These are phyloP conservation scores for Sogatella furcifera DNA, from an alignment of 1,140 invertebrate genomes.

Conservation along the genomic window DNA sequence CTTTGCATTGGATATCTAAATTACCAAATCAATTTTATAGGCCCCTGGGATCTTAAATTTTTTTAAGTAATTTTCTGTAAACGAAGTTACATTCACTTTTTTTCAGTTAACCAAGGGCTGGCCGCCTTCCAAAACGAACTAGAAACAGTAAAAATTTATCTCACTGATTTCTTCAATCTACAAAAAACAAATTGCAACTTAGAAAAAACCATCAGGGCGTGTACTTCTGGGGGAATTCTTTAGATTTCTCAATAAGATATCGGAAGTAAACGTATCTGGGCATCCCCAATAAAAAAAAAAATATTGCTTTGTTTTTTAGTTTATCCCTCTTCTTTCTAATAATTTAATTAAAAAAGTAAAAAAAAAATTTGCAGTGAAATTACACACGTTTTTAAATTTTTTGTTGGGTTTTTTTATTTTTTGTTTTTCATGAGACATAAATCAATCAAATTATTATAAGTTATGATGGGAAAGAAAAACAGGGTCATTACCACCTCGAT, in stretches of 20 bases:
- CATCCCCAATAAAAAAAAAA: no score
- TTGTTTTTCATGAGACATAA: no score
- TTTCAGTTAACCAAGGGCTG: slow-evolving; percentile 77
- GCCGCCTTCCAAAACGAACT: slow-evolving; percentile 91
- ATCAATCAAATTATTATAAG: no score
- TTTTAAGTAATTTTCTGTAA: neutral
- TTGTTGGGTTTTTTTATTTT: no score
- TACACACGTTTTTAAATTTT: no score
- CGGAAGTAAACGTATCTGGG: slow-evolving; percentile 81
- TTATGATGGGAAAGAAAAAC: no score
- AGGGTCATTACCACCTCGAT: no score
- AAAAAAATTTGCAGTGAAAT: no score
- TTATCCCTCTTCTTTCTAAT: no score
- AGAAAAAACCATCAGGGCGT: slow-evolving; percentile 97
- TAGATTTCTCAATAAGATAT: slow-evolving; percentile 78
- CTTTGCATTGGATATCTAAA: no score
- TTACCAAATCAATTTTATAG: neutral
- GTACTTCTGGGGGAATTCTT: slow-evolving; percentile 97
- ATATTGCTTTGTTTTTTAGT: no score
- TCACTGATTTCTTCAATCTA: slow-evolving; percentile 96
- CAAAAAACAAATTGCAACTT: slow-evolving; percentile 96
- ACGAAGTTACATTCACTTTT: slow-evolving; percentile 3
- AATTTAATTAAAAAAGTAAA: no score
- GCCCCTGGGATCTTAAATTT: neutral
- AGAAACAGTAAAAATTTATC: slow-evolving; percentile 97